Percentiles rank a stretch among this genome's conserved stretches.
phyloP scores from a whole-genome alignment of 2,797 vertebrate genomes.

The Phaenicophaeus curvirostris region DNA sequence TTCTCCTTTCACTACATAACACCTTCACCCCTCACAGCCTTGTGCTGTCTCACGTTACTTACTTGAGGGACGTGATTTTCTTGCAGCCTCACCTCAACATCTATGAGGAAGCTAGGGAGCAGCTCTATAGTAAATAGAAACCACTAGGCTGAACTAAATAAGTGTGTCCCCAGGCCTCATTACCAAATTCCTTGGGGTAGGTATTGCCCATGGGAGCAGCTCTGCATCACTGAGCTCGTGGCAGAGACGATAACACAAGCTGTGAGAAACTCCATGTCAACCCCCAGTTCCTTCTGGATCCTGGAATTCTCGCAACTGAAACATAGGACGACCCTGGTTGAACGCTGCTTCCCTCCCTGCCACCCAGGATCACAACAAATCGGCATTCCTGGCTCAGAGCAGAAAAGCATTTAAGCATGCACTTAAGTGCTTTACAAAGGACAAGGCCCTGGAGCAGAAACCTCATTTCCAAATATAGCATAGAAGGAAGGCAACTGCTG shows the following conservation, averaged over 20 bases:
- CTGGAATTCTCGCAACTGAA: neutral
- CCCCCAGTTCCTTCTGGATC: neutral
- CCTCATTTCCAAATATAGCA: slow-evolving; percentile 60
- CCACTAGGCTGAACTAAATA: neutral
- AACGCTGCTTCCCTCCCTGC: neutral
- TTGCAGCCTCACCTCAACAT: neutral
- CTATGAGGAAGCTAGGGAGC: neutral
- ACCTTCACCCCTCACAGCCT: neutral
- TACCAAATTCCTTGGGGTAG: neutral
- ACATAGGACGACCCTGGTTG: neutral
- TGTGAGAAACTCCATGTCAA: neutral
- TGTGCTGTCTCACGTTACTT: neutral
- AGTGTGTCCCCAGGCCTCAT: too few relatives aligned
- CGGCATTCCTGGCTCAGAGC: neutral
- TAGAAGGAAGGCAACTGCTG: neutral
- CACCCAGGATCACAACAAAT: neutral
- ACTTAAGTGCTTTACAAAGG: slow-evolving; percentile 53
- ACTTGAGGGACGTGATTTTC: neutral
- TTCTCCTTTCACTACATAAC: neutral
- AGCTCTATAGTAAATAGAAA: neutral
- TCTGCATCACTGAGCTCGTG: neutral
- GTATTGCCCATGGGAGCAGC: neutral
- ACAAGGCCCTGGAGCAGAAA: slow-evolving; percentile 35
- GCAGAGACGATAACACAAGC: neutral
- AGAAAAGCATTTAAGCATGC: slow-evolving; percentile 60